These are phyloP conservation scores for Micromussa lordhowensis DNA, from an alignment of 92 coral and sea anemone genomes.

Conservation along the genomic window DNA sequence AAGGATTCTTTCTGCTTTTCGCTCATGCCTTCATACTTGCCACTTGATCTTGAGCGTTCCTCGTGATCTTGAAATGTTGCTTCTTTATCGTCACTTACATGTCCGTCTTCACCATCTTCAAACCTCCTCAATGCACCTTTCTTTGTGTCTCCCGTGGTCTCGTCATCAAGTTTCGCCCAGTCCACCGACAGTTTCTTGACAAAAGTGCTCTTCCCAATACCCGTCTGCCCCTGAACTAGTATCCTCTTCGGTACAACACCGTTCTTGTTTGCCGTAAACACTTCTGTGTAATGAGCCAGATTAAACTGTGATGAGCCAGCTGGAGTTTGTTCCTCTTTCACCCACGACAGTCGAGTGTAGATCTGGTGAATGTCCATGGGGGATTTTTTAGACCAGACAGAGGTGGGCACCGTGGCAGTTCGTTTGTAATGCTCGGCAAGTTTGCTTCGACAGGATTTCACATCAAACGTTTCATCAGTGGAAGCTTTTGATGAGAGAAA, in stretches of 20 bases:
- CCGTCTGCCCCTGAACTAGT: conserved; percentile 35
- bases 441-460: background rate
- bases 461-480: background rate
- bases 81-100: background rate
- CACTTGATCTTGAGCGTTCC: background rate
- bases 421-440: conserved; percentile 21
- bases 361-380: background rate
- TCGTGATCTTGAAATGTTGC: background rate
- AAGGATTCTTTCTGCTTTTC: background rate
- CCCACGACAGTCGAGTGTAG: conserved; percentile 30
- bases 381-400: conserved; percentile 1
- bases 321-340: conserved; percentile 19
- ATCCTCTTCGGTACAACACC: conserved; percentile 9
- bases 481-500: background rate
- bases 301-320: background rate
- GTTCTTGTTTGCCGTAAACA: background rate
- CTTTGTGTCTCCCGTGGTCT: background rate
- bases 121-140: background rate
- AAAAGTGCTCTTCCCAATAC: conserved; percentile 37
- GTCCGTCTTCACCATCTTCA: background rate
- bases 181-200: conserved; percentile 31
- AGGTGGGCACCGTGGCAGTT: conserved; percentile 26
- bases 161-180: conserved; percentile 1
- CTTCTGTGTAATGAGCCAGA: background rate
- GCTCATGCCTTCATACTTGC: background rate